Evolutionary conservation across 2,888 invertebrate genomes (phyloP), one percentile per base, ranked within the genome.

Genomic region (Sceliomorpha sp.): DNA sequence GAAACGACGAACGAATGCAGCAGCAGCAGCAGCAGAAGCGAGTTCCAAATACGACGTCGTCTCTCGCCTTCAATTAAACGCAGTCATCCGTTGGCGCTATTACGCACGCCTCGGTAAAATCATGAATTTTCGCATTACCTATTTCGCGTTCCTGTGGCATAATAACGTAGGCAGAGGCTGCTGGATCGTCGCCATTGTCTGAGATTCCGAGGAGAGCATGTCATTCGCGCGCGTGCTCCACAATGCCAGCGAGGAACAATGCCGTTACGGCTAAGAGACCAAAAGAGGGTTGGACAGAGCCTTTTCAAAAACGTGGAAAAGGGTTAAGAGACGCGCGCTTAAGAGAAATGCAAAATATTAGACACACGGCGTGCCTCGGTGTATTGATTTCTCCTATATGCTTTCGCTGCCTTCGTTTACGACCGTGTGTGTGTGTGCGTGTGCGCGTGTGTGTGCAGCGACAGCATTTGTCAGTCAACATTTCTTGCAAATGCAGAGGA

Each of bases 161-260:
- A 60, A 48, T 44, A 53, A 55, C 40, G 36, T 17, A 9, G 39
- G 12, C 37, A 53, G 34, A 47, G 34, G 37, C 47, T 29, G 48
- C 36, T 44, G 44, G 51, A 51, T 51, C 44, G 44, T 44, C 45
- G 7, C 34, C 27, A 64, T 64, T 64, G 55, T 64, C 37, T 50
- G 24, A 5, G 17, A 48, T 36, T 14, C 37, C 44, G 44, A 55
- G 42, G 47, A 63, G 34, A 47, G 34, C 40, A 55, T 55, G 53
- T 39, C 53, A 47, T 34, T 37, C 53, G 55, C 50, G 17, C 32
- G 14, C 29, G 32, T 37, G 42, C 29, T 48, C 36, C 48, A 48
- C 42, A 55, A 55, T 55, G 17, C 48, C 32, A 9, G 13, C 37
- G 42, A 15, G 31, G 48, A 55, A 64, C 63, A 48, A 50, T 44